Conservation (phyloP, 2,888 invertebrate species). For the Lordiphosa andalusiaca region DNA sequence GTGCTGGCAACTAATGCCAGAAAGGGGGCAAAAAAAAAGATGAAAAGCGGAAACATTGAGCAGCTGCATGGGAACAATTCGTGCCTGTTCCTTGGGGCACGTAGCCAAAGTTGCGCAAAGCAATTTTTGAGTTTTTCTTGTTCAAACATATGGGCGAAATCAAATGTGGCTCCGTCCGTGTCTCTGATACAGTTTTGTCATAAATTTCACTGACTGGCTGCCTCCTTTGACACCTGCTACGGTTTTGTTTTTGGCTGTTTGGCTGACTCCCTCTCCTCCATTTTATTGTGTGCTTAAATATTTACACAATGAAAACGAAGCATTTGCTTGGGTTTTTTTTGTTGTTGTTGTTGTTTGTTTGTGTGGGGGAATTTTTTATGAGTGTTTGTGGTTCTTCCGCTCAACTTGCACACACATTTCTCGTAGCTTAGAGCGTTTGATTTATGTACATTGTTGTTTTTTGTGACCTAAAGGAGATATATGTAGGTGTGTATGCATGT, state of each 20-base stretch:
- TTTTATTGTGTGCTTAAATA: constrained; percentile 71
- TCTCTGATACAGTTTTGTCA: constrained; percentile 47
- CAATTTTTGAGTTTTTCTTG: constrained; percentile 61
- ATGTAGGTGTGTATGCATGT: constrained; percentile 7
- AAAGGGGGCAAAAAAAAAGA: constrained; percentile 13
- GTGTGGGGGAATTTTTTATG: constrained; percentile 17
- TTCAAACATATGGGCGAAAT: constrained; percentile 57
- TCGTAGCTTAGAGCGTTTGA: constrained; percentile 48
- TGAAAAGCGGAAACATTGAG: constrained; percentile 27
- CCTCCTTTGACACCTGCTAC: constrained; percentile 66
- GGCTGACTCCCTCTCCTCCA: constrained; percentile 18
- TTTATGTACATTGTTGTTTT: constrained; percentile 46
- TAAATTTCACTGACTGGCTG: constrained; percentile 47
- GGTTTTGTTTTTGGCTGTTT: constrained; percentile 27
- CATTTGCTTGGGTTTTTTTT: constrained; percentile 28
- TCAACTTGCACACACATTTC: constrained; percentile 7
- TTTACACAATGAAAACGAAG: constrained; percentile 68
- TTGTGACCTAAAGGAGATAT: constrained; percentile 13
- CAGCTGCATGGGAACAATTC: constrained; percentile 42
- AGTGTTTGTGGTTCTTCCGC: constrained; percentile 23
- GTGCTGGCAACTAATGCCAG: constrained; percentile 65
- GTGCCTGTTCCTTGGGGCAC: constrained; percentile 53
- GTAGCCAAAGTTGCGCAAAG: constrained; percentile 68
- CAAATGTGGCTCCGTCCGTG: constrained; percentile 38
- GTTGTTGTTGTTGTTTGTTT: constrained; percentile 18